Evolutionary conservation across 1,140 invertebrate genomes (phyloP).

Genomic region (Trichoplusia ni): DNA sequence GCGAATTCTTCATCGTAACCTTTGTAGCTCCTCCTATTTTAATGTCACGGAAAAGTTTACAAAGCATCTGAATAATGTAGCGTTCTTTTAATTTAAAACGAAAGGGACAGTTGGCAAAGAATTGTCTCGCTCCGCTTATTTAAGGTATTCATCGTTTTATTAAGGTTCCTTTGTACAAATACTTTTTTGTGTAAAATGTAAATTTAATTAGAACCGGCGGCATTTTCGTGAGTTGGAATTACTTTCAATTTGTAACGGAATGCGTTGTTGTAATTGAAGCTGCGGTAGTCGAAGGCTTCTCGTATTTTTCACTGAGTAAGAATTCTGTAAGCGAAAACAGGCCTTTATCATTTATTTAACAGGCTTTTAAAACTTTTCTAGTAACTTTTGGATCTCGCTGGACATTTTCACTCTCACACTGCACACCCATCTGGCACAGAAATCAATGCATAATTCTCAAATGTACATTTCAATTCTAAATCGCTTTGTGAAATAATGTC

Average conservation of each 20-base stretch:
- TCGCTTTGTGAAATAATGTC: too few relatives aligned
- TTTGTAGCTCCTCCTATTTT: neutral
- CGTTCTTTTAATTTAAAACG: conserved; percentile 6
- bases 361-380: too few relatives aligned
- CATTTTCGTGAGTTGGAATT: neutral
- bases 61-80: neutral
- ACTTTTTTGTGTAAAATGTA: neutral
- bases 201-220: neutral
- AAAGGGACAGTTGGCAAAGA: neutral
- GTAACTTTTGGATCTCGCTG: too few relatives aligned
- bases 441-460: too few relatives aligned
- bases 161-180: neutral
- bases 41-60: conserved; percentile 8
- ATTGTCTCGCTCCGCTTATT: neutral
- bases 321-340: too few relatives aligned
- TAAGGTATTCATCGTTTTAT: neutral
- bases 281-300: too few relatives aligned
- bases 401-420: too few relatives aligned
- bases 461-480: too few relatives aligned
- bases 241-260: neutral
- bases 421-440: too few relatives aligned
- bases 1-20: neutral
- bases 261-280: too few relatives aligned
- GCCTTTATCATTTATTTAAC: too few relatives aligned
- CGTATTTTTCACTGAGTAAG: too few relatives aligned